Percentiles rank a stretch among this genome's conserved stretches.
phyloP scores from a whole-genome alignment of 1,140 invertebrate genomes.

The Tribolium castaneum region DNA sequence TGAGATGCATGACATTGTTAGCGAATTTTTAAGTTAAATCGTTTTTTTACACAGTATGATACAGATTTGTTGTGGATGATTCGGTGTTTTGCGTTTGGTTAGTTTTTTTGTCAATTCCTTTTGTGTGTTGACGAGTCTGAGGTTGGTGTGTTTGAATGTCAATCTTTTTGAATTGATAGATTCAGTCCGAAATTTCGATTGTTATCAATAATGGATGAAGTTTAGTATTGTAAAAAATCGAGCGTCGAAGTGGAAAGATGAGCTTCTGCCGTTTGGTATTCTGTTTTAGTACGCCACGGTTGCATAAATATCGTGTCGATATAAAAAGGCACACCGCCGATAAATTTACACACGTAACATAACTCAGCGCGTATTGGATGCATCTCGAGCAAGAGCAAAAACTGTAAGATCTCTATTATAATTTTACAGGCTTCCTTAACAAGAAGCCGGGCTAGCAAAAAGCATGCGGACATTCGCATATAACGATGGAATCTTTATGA shows the following conservation, averaged over 20 bases:
- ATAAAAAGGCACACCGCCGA: constrained; percentile 50
- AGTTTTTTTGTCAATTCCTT: neutral
- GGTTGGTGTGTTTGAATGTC: constrained; percentile 6
- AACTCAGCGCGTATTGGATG: constrained; percentile 50
- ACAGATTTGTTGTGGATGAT: neutral
- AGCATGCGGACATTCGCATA: constrained; percentile 49
- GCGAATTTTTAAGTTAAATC: too few relatives aligned
- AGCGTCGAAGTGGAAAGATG: constrained; percentile 17
- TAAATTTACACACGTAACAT: constrained; percentile 55
- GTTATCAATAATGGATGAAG: constrained; percentile 33
- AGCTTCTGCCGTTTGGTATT: constrained; percentile 46
- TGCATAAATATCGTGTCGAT: constrained; percentile 49
- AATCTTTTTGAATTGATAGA: constrained; percentile 27
- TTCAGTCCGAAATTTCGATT: constrained; percentile 27
- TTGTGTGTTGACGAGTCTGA: neutral
- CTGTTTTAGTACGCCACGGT: constrained; percentile 47
- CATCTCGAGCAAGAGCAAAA: constrained; percentile 47
- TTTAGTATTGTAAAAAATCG: constrained; percentile 14
- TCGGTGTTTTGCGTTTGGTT: neutral
- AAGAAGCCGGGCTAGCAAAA: constrained; percentile 50
- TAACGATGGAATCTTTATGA: constrained; percentile 51
- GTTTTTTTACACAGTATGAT: too few relatives aligned
- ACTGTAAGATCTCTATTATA: constrained; percentile 57
- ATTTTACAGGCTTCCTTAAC: constrained; percentile 57
- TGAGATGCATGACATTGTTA: too few relatives aligned